phyloP scores from a whole-genome alignment of 2,113 vertebrate species.

The Naja naja region DNA sequence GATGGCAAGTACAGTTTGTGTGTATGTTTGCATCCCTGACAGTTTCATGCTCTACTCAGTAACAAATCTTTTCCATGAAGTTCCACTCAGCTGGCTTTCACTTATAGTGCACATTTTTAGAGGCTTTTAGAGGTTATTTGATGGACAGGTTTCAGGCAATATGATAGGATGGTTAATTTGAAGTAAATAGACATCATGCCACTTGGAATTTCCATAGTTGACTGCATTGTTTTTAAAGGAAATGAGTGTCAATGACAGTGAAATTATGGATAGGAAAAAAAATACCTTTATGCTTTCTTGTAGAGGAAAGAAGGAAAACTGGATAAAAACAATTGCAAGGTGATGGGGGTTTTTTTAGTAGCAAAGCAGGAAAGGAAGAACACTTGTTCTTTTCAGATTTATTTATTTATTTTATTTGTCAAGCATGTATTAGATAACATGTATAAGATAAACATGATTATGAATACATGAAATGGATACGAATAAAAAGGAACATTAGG shows the following conservation, averaged over 20 bases:
- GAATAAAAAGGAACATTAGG: too few relatives aligned
- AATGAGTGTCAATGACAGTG: background rate
- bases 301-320: too few relatives aligned
- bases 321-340: background rate
- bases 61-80: background rate
- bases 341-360: background rate
- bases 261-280: background rate
- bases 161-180: background rate
- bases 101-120: background rate
- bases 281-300: too few relatives aligned
- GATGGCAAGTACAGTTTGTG: background rate
- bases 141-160: background rate
- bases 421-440: too few relatives aligned
- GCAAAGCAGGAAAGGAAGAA: background rate
- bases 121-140: background rate
- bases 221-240: background rate
- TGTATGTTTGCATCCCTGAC: too few relatives aligned
- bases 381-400: background rate
- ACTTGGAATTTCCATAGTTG: background rate
- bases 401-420: too few relatives aligned
- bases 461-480: too few relatives aligned
- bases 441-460: too few relatives aligned
- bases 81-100: background rate
- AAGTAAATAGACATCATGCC: background rate
- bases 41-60: constrained; percentile 2